A percentile compares a stretch with the other conserved stretches of the same genome.
These are phyloP conservation scores for Caenorhabditis inopinata DNA, from an alignment of 1,140 invertebrate genomes.

Conservation along the genomic window DNA sequence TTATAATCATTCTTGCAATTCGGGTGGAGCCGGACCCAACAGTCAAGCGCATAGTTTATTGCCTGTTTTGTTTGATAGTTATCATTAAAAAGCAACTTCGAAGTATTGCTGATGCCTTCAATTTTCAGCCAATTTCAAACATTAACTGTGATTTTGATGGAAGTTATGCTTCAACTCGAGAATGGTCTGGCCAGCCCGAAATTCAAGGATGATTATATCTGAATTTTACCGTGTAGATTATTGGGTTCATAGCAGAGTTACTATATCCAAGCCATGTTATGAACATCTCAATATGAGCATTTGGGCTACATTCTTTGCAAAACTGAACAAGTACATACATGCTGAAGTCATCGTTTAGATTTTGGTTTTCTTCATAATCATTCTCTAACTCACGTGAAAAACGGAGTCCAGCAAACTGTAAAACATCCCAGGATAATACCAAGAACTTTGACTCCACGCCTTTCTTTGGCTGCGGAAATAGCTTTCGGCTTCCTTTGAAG, in stretches of 20 bases:
- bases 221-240: conserved; percentile 61
- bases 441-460: conserved; percentile 63
- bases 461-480: conserved; percentile 65
- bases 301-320: conserved; percentile 55
- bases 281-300: conserved; percentile 66
- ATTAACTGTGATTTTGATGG: no score
- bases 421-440: conserved; percentile 66
- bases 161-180: no score
- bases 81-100: no score
- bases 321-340: conserved; percentile 66
- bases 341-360: conserved; percentile 35
- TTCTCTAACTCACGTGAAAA: conserved; percentile 61
- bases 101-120: no score
- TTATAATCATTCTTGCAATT: no score
- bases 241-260: conserved; percentile 66
- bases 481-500: conserved; percentile 64
- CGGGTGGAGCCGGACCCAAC: no score
- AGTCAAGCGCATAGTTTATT: no score
- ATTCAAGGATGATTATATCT: no score
- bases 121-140: no score
- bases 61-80: no score
- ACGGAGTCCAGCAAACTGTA: conserved; percentile 66
- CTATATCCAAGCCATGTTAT: conserved; percentile 66
- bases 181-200: no score
- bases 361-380: no score